A percentile compares a stretch with the other conserved stretches of the same genome.
Evolutionary conservation across 2,113 vertebrate genomes (phyloP).

Genomic region (Hystrix brachyura): DNA sequence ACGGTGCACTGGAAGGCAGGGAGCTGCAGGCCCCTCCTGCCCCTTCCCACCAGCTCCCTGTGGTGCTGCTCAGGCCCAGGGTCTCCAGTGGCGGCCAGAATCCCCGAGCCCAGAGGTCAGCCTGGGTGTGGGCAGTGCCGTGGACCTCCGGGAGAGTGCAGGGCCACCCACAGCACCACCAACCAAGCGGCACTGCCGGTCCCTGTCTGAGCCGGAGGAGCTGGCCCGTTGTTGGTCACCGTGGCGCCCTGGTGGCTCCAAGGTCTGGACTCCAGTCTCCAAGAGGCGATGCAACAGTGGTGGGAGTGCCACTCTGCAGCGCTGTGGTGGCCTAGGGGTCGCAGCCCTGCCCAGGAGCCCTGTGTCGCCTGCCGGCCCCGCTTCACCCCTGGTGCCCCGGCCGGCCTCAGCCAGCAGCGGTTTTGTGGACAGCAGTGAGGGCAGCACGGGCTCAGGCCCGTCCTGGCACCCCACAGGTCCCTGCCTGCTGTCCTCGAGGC

Average conservation of each 20-base stretch:
- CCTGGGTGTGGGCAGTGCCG: slow-evolving; percentile 84
- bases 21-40: slow-evolving; percentile 71
- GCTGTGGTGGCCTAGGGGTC: slow-evolving; percentile 85
- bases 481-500: slow-evolving; percentile 84
- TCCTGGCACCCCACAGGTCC: slow-evolving; percentile 83
- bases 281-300: slow-evolving; percentile 90
- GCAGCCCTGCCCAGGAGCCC: slow-evolving; percentile 82
- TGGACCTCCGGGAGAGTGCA: slow-evolving; percentile 85
- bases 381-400: slow-evolving; percentile 84
- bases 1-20: slow-evolving; percentile 82
- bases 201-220: slow-evolving; percentile 90
- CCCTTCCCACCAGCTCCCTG: slow-evolving; percentile 75
- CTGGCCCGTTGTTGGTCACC: slow-evolving; percentile 87
- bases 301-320: slow-evolving; percentile 86
- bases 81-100: slow-evolving; percentile 85
- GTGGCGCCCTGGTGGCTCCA: slow-evolving; percentile 89
- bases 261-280: slow-evolving; percentile 90
- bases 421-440: slow-evolving; percentile 87
- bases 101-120: slow-evolving; percentile 69
- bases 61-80: slow-evolving; percentile 68
- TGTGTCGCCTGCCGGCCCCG: slow-evolving; percentile 79
- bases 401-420: slow-evolving; percentile 89
- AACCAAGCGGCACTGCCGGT: slow-evolving; percentile 89
- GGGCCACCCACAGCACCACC: slow-evolving; percentile 87
- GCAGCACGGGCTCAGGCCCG: slow-evolving; percentile 80